Conservation (phyloP, 2,888 invertebrate genomes). For the Temnothorax unifasciatus region DNA sequence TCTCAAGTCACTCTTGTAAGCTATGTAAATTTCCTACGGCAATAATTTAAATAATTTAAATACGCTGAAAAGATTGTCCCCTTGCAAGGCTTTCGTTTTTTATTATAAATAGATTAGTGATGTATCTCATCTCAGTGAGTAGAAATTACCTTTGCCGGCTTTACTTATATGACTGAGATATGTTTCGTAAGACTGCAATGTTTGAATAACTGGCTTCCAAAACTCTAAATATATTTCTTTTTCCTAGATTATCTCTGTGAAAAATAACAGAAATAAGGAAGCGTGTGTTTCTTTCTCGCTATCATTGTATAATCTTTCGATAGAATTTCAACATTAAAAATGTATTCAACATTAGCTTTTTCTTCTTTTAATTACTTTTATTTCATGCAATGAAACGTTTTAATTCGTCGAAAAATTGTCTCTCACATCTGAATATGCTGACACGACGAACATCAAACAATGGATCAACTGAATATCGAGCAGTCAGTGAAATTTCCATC, state of each 20-base stretch:
- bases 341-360: constrained; percentile 2
- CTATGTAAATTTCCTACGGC: neutral
- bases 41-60: constrained; percentile 24
- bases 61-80: constrained; percentile 39
- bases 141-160: neutral
- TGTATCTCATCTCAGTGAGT: neutral
- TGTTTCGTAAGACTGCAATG: constrained; percentile 10
- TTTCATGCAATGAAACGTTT: neutral
- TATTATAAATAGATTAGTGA: constrained; percentile 2
- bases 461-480: constrained; percentile 19
- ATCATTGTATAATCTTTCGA: neutral
- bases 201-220: neutral
- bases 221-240: neutral
- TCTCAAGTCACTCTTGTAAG: constrained; percentile 23
- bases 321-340: constrained; percentile 16
- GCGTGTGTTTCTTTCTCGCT: neutral
- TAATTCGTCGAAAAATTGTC: constrained; percentile 23
- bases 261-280: constrained; percentile 15
- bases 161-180: neutral
- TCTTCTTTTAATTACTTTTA: constrained; percentile 2
- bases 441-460: constrained; percentile 8
- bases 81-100: constrained; percentile 36
- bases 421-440: constrained; percentile 4
- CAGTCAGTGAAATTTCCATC: constrained; percentile 12
- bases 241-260: neutral